phyloP scores from a whole-genome alignment of 2,888 invertebrate genomes.

The Ashinkailepas kermadecensis region DNA sequence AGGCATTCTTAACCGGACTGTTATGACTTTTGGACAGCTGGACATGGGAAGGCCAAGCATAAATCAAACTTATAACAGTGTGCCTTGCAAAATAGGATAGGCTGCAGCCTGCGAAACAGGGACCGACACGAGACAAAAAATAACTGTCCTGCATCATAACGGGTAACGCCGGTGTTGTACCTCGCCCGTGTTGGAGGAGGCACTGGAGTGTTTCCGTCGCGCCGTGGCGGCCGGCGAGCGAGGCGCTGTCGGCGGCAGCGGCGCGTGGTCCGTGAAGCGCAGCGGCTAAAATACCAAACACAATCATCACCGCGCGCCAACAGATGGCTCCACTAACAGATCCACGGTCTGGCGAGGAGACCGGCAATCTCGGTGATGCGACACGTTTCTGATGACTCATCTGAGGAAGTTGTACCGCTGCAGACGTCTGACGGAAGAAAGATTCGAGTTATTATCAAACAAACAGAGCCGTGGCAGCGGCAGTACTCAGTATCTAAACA shows the following conservation, averaged over 20 bases:
- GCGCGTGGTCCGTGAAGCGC: constrained; percentile 40
- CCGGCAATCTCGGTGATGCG: no score
- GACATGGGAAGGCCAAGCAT: no score
- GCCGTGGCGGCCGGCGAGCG: background rate
- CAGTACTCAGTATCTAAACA: no score
- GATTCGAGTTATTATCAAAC: no score
- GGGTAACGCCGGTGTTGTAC: background rate
- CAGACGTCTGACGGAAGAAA: no score
- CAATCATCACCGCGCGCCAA: background rate
- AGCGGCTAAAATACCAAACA: constrained; percentile 45
- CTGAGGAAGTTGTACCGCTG: no score
- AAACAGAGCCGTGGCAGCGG: no score
- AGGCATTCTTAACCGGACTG: no score
- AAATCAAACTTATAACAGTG: no score
- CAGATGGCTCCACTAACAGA: background rate
- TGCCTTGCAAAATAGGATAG: background rate
- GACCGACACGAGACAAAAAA: background rate
- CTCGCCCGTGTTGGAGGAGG: constrained; percentile 5
- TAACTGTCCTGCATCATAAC: background rate
- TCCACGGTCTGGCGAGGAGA: no score
- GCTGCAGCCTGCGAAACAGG: background rate
- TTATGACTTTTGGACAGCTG: no score
- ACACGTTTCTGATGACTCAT: no score
- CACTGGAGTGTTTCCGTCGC: background rate
- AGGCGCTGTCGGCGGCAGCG: constrained; percentile 1